Conservation (phyloP, 2,888 invertebrate species). For the Zelleria hepariella region DNA sequence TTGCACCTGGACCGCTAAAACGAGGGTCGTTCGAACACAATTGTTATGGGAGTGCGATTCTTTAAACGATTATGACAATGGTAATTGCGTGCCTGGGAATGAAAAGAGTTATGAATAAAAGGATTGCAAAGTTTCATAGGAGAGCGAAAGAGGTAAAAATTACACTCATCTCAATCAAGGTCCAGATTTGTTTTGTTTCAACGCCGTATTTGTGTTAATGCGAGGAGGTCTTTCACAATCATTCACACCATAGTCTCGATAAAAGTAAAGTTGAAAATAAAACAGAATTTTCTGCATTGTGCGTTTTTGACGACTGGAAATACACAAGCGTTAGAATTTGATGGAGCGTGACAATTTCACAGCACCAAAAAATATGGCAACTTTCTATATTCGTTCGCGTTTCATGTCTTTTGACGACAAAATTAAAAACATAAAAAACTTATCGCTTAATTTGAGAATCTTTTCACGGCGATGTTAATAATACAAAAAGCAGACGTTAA, state of each 20-base stretch:
- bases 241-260: no score
- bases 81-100: not conserved
- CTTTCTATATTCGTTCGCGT: constrained; percentile 6
- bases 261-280: no score
- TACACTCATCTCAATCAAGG: no score
- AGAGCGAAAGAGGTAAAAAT: no score
- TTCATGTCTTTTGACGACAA: constrained; percentile 14
- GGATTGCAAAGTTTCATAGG: not conserved
- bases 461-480: constrained; percentile 39
- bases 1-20: constrained; percentile 16
- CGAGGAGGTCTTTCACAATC: no score
- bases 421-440: not conserved
- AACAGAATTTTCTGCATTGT: no score
- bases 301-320: no score
- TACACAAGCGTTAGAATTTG: no score
- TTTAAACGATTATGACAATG: not conserved
- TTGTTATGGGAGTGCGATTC: constrained; percentile 1
- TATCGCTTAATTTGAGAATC: constrained; percentile 25
- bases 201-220: no score
- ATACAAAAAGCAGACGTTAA: constrained; percentile 50
- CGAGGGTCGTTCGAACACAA: not conserved
- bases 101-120: not conserved
- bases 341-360: not conserved
- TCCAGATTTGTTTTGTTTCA: no score
- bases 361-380: constrained; percentile 8